These are phyloP conservation scores for Quiscalus mexicanus DNA, from an alignment of 2,113 vertebrate species.

Conservation along the genomic window DNA sequence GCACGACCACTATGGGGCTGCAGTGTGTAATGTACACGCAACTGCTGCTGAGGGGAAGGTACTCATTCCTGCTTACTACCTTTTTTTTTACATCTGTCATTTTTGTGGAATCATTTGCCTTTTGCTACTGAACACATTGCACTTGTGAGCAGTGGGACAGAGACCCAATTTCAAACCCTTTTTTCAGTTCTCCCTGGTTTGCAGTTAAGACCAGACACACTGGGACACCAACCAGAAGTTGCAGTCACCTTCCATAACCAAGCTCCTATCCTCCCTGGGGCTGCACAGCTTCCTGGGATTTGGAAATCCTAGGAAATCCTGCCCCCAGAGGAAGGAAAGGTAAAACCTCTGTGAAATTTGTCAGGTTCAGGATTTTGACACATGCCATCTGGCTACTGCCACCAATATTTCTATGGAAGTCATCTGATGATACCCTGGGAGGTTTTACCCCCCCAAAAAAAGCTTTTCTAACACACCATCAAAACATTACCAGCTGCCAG, in stretches of 20 bases:
- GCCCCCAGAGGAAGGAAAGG: neutral
- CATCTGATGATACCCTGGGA: neutral
- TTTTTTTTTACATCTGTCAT: neutral
- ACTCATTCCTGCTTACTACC: neutral
- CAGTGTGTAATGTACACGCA: rapidly evolving
- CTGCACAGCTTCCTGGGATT: neutral
- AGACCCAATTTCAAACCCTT: neutral
- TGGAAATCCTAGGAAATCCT: neutral
- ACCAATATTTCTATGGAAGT: neutral
- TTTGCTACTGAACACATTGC: neutral
- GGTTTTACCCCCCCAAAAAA: neutral
- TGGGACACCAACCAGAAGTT: neutral
- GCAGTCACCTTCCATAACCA: neutral
- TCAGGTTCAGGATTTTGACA: neutral
- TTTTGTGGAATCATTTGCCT: neutral
- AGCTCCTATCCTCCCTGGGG: neutral
- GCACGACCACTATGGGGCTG: neutral
- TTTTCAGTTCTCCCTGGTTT: neutral
- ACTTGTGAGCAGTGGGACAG: neutral
- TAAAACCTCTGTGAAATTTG: neutral
- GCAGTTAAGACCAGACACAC: neutral
- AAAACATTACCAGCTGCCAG: neutral
- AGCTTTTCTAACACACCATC: neutral
- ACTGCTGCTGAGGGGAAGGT: neutral
- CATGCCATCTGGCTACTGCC: neutral